These are phyloP conservation scores for Digitonthophagus gazella DNA, from an alignment of 2,888 invertebrate species.

Conservation along the genomic window DNA sequence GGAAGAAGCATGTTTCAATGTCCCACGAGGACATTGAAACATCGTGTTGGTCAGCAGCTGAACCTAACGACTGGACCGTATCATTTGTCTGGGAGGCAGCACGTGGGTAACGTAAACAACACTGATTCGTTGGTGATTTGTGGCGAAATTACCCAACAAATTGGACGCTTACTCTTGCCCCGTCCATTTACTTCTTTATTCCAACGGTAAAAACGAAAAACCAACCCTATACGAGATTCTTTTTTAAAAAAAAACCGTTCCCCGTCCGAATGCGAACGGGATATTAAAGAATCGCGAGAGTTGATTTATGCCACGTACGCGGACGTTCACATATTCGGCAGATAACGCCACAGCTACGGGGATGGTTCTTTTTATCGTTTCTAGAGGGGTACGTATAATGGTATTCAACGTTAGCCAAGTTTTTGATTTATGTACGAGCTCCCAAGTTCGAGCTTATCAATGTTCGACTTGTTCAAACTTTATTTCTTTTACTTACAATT, in stretches of 20 bases:
- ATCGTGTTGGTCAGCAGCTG: conserved; percentile 45
- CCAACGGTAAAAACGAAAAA: background rate
- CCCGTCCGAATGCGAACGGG: background rate
- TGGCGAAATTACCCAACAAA: conserved; percentile 41
- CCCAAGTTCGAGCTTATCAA: background rate
- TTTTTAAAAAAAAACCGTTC: no score
- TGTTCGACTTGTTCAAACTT: background rate
- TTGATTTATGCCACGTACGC: background rate
- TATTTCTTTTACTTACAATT: background rate
- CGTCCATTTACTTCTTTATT: background rate
- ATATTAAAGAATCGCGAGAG: background rate
- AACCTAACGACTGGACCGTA: conserved; percentile 44
- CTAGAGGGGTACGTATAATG: background rate
- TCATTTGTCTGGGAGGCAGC: conserved; percentile 34
- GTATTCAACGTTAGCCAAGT: background rate
- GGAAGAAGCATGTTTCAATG: background rate
- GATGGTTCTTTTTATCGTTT: background rate
- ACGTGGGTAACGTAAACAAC: conserved; percentile 37
- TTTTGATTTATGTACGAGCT: background rate
- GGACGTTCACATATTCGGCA: background rate
- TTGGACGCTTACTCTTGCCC: conserved; percentile 25
- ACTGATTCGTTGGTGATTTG: conserved; percentile 45
- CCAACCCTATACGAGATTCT: background rate
- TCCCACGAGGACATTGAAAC: conserved; percentile 41
- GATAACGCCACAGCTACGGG: background rate